These are phyloP conservation scores for Agrotis clavis DNA, from an alignment of 2,888 invertebrate genomes.

Conservation along the genomic window DNA sequence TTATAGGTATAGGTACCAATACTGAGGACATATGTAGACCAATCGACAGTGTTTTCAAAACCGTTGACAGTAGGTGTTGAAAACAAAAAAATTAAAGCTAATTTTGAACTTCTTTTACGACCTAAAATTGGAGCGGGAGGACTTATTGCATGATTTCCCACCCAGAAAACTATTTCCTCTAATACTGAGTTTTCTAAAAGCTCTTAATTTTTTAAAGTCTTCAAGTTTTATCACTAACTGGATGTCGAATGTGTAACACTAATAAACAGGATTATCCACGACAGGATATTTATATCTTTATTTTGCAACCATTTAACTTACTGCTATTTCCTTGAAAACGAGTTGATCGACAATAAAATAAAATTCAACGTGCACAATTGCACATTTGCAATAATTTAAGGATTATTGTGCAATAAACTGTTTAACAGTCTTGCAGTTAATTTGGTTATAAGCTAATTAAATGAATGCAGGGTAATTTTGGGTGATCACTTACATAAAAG, in stretches of 20 bases:
- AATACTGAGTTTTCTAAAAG: too few species aligned
- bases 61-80: too few species aligned
- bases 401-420: constrained; percentile 29
- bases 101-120: too few species aligned
- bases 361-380: constrained; percentile 27
- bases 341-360: constrained; percentile 30
- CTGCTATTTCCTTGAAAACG: constrained; percentile 55
- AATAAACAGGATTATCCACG: neutral
- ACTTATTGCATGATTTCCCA: too few species aligned
- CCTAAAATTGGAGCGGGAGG: too few species aligned
- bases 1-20: too few species aligned
- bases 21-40: too few species aligned
- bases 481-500: neutral
- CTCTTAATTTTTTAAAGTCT: too few species aligned
- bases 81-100: too few species aligned
- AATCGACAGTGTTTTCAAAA: too few species aligned
- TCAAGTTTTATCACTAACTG: too few species aligned
- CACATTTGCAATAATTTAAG: constrained; percentile 18
- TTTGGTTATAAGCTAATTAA: constrained; percentile 21
- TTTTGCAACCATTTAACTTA: constrained; percentile 27
- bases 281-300: constrained; percentile 49
- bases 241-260: constrained; percentile 19
- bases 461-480: neutral
- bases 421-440: neutral
- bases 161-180: too few species aligned